Percentiles rank a stretch among this genome's conserved stretches.
phyloP scores from a whole-genome alignment of 2,113 vertebrate genomes.

The Ia io region DNA sequence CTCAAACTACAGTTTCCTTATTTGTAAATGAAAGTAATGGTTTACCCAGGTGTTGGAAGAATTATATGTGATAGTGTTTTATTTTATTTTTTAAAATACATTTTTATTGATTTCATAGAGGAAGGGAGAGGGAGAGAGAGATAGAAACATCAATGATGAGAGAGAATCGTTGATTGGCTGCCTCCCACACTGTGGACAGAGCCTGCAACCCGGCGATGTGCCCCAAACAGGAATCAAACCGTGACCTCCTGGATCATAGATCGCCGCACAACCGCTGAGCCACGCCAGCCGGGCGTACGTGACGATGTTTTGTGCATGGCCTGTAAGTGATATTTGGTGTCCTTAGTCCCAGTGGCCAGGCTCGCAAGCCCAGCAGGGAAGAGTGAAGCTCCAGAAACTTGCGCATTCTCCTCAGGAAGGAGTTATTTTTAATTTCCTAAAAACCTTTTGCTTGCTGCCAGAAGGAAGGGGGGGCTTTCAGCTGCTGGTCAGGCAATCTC shows the following conservation, averaged over 20 bases:
- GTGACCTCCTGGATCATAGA: no score
- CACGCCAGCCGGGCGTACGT: not conserved
- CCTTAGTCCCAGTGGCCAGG: not conserved
- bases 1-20: not conserved
- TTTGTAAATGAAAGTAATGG: not conserved
- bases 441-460: not conserved
- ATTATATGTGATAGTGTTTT: not conserved
- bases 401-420: not conserved
- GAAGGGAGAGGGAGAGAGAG: no score
- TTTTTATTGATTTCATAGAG: no score
- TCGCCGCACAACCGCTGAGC: no score
- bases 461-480: not conserved
- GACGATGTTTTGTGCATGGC: not conserved
- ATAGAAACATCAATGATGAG: no score
- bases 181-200: no score
- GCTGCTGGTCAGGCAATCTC: not conserved
- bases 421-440: constrained; percentile 29
- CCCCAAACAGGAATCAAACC: no score
- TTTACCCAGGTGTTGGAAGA: not conserved
- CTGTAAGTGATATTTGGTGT: not conserved
- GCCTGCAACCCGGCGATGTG: no score
- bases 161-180: no score
- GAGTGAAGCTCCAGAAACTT: not conserved
- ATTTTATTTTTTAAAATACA: no score
- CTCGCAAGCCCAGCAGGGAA: not conserved